These are phyloP conservation scores for Sebastes matsubarae DNA, from an alignment of 2,797 vertebrate species.

Conservation along the genomic window DNA sequence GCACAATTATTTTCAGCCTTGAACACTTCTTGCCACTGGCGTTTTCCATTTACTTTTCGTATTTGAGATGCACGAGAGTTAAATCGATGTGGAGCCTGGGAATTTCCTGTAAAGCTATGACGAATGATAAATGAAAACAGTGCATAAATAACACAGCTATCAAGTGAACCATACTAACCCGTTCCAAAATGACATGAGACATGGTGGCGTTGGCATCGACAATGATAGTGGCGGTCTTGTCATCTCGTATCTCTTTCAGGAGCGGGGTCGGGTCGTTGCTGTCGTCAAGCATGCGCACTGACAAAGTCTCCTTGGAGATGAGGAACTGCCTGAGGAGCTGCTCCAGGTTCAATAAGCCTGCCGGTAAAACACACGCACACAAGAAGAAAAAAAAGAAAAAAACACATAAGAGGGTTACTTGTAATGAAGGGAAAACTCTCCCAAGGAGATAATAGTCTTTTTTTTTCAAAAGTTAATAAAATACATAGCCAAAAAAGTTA, in stretches of 20 bases:
- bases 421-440: conserved; percentile 10
- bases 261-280: conserved; percentile 95
- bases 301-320: conserved; percentile 98
- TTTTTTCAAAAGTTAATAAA: conserved; percentile 9
- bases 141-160: neutral
- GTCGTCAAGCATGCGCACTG: conserved; percentile 96
- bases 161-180: conserved; percentile 79
- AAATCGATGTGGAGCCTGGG: conserved; percentile 16
- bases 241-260: conserved; percentile 96
- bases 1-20: conserved; percentile 23
- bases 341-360: conserved; percentile 98
- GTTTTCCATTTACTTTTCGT: conserved; percentile 14
- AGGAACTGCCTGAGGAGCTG: conserved; percentile 97
- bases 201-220: conserved; percentile 96
- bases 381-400: neutral
- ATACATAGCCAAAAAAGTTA: conserved; percentile 8
- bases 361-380: conserved; percentile 23
- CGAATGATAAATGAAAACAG: neutral
- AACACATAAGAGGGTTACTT: conserved; percentile 21
- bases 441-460: neutral
- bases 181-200: conserved; percentile 94
- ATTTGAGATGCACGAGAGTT: conserved; percentile 1
- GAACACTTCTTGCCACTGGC: conserved; percentile 30
- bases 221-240: conserved; percentile 97
- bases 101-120: neutral